phyloP scores from a whole-genome alignment of 2,888 invertebrate genomes.

The Macroteleia sp. region DNA sequence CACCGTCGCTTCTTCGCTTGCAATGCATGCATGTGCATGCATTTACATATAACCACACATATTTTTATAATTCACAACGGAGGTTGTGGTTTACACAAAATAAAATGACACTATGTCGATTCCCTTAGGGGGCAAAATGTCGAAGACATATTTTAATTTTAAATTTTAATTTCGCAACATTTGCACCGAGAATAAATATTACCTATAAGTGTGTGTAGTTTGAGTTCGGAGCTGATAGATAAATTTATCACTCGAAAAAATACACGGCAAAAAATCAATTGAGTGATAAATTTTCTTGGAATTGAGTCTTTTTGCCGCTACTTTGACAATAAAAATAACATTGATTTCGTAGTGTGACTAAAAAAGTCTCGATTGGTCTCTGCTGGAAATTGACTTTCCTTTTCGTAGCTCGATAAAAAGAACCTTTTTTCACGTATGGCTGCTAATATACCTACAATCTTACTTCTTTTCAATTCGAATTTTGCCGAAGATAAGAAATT shows the following conservation, averaged over 20 bases:
- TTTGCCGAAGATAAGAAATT: constrained; percentile 21
- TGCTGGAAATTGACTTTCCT: constrained; percentile 9
- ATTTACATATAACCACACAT: too few species aligned
- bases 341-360: neutral
- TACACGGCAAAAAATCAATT: constrained; percentile 2
- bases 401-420: neutral
- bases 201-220: too few species aligned
- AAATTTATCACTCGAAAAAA: constrained; percentile 14
- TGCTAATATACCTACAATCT: constrained; percentile 15
- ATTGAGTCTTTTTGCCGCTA: neutral
- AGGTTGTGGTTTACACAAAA: constrained; percentile 9
- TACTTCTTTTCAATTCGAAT: constrained; percentile 10
- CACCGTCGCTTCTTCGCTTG: neutral
- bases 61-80: constrained; percentile 40
- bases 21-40: neutral
- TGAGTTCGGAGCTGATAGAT: too few species aligned
- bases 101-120: too few species aligned
- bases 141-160: constrained; percentile 37
- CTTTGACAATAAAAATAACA: constrained; percentile 15
- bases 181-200: too few species aligned
- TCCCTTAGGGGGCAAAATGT: constrained; percentile 10
- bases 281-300: neutral
- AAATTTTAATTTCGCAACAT: too few species aligned
- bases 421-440: neutral
- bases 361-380: neutral